Evolutionary conservation across 2,113 vertebrate genomes (phyloP), one percentile per base, ranked within the genome.

Genomic region (Phainopepla nitens): DNA sequence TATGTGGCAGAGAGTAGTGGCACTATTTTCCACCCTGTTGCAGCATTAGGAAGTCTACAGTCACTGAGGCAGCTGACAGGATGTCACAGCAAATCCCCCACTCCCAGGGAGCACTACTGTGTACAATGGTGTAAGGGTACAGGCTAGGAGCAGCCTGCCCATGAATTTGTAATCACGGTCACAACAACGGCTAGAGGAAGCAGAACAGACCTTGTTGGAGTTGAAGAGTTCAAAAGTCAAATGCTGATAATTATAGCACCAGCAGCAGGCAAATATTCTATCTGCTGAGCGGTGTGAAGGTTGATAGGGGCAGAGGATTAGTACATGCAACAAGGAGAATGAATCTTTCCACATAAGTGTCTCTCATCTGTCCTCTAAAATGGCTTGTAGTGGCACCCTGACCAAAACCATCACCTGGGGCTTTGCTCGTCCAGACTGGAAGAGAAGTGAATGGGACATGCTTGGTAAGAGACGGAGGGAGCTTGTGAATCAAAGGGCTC

Each of bases 211-310:
- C 51, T 69, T 89, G 84, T 29, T 92, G 90, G 44, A 51, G 25
- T 4, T 83, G 56, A 89, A 24, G 65, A 56, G 72, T 64, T 95
- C 72, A 92, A 18, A 94, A 95, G 83, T 84, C 91, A 94, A 80
- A 69, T 17, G 33, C 47, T 87, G 60, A 36, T 75, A 95, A 92
- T 89, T 92, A 89, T 1, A 90, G 79, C 51, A 97, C 76, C 60
- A 82, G 71, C 68, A 92, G 60, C 51, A 83, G 54, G 39, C 71
- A 93, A 92, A 89, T 19, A 62, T 92, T 81, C 90, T 73, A 71
- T 92, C 82, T 90, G 47, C 68, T 35, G 41, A 45, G 23, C 4
- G 2, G 41, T 33, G 15, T 73, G 42, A 88, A 47, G 64, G 88
- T 89, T 93, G 60, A 82, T 54, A 61, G 58, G 24, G 76, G 50